Conservation (phyloP, 1,140 invertebrate species). For the Conus ventricosus region DNA sequence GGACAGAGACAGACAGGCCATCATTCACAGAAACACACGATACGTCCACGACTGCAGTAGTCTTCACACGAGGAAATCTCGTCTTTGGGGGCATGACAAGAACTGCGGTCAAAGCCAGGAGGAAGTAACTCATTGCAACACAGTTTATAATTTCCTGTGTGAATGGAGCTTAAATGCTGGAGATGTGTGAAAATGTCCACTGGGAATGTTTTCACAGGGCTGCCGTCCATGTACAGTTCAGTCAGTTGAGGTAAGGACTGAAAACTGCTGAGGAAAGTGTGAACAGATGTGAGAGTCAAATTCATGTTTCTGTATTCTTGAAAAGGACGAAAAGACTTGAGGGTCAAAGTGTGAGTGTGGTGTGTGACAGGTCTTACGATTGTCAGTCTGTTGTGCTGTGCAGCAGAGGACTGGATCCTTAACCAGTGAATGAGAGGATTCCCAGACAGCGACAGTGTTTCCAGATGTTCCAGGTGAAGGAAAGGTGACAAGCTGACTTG, state of each 20-base stretch:
- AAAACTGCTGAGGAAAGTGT: background rate
- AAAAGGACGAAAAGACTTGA: background rate
- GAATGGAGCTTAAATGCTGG: background rate
- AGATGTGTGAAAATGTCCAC: background rate
- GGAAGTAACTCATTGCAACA: background rate
- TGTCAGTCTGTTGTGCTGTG: background rate
- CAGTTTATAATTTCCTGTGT: background rate
- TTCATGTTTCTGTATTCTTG: background rate
- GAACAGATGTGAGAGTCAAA: background rate
- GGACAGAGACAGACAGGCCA: background rate
- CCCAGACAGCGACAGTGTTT: background rate
- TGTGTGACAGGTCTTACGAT: background rate
- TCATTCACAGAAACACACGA: background rate
- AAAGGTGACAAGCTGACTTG: background rate
- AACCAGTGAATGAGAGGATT: background rate
- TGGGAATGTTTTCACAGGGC: background rate
- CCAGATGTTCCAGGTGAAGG: background rate
- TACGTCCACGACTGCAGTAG: background rate
- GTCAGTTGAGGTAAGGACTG: background rate
- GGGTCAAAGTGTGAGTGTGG: background rate
- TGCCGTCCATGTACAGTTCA: background rate
- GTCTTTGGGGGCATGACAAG: background rate
- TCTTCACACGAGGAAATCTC: conserved; percentile 7
- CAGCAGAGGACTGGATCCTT: background rate
- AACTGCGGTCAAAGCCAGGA: background rate